These are phyloP conservation scores for Piaya cayana DNA, from an alignment of 2,113 vertebrate species.

Conservation along the genomic window DNA sequence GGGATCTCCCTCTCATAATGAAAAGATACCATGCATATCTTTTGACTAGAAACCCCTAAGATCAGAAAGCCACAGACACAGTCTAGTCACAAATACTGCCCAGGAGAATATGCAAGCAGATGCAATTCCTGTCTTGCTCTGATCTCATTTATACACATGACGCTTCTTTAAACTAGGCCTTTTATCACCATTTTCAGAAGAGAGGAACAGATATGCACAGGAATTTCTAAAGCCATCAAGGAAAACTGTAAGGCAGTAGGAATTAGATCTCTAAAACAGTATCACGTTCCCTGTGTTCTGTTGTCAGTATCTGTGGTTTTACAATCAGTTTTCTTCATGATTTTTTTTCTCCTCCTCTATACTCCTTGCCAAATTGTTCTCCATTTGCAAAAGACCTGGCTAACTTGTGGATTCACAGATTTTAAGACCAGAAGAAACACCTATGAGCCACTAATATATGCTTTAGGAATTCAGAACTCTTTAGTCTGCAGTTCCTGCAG, in stretches of 20 bases:
- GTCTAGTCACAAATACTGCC: not conserved
- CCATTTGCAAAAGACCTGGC: not conserved
- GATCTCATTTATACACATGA: not conserved
- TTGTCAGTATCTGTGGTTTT: not conserved
- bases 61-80: not conserved
- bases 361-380: not conserved
- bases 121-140: not conserved
- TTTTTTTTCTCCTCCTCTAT: rapidly evolving
- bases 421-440: not conserved
- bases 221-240: not conserved
- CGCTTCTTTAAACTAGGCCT: not conserved
- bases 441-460: not conserved
- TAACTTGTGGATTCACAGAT: not conserved
- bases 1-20: not conserved
- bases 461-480: not conserved
- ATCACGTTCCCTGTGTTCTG: not conserved
- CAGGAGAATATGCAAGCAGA: not conserved
- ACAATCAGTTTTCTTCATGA: not conserved
- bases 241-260: not conserved
- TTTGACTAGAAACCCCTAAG: not conserved
- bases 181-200: not conserved
- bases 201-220: not conserved
- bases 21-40: not conserved
- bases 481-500: not conserved
- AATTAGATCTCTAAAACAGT: not conserved